A percentile compares a stretch with the other conserved stretches of the same genome.
Evolutionary conservation across 2,888 invertebrate species (phyloP).

Genomic region (Trichopria drosophilae): DNA sequence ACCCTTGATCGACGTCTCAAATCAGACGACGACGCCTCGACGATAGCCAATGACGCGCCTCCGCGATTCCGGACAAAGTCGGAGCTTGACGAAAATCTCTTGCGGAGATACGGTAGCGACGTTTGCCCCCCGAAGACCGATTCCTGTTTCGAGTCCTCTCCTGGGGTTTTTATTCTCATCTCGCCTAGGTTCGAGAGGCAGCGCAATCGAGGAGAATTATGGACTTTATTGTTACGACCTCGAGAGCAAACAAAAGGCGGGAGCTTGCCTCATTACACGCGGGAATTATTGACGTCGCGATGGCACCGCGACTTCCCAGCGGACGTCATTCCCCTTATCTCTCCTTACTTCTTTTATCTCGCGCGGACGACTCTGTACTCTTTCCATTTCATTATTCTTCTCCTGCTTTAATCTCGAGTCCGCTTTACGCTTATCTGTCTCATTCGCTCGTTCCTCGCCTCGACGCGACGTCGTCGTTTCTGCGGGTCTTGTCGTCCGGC

Average conservation of each 20-base stretch:
- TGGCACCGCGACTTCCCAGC: neutral
- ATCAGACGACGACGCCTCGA: too few species aligned
- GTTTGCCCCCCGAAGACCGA: too few species aligned
- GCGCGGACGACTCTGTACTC: conserved; percentile 20
- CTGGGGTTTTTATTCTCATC: too few species aligned
- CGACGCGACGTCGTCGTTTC: too few species aligned
- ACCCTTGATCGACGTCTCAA: too few species aligned
- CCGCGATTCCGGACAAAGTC: too few species aligned
- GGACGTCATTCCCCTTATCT: conserved; percentile 9
- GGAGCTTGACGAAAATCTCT: too few species aligned
- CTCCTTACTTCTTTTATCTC: conserved; percentile 25
- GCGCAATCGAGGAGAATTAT: conserved; percentile 27
- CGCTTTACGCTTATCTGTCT: conserved; percentile 29
- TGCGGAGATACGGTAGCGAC: too few species aligned
- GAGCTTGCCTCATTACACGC: conserved; percentile 2
- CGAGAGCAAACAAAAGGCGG: conserved; percentile 15
- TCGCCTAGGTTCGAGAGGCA: neutral
- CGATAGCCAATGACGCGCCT: too few species aligned
- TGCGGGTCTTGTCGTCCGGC: too few species aligned
- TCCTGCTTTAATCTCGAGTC: conserved; percentile 28
- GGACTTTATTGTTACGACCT: conserved; percentile 24
- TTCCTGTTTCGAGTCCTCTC: conserved; percentile 41
- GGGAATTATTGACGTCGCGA: neutral
- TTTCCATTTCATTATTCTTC: conserved; percentile 30
- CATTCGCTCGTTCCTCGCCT: conserved; percentile 23